These are phyloP conservation scores for Rhea pennata DNA, from an alignment of 2,113 vertebrate species.

Conservation along the genomic window DNA sequence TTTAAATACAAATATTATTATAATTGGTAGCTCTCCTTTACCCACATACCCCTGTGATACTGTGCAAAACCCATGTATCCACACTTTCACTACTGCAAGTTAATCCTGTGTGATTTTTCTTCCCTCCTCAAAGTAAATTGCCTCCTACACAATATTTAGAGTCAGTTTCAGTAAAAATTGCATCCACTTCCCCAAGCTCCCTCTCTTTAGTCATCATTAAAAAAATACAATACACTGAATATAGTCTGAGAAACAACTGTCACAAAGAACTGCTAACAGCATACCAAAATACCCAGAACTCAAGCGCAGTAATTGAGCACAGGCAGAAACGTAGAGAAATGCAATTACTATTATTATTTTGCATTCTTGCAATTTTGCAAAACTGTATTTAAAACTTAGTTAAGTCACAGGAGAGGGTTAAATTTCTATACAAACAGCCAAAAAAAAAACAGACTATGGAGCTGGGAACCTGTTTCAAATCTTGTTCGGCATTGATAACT, in stretches of 20 bases:
- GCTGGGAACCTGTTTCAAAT: neutral
- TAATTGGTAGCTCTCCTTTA: neutral
- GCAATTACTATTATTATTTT: neutral
- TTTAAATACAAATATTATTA: neutral
- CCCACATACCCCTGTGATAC: rapidly evolving
- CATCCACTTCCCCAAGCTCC: neutral
- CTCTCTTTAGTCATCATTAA: neutral
- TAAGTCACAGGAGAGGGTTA: neutral
- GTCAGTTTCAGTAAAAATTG: neutral
- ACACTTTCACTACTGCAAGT: neutral
- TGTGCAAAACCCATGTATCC: neutral
- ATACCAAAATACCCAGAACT: neutral
- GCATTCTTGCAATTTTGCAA: neutral
- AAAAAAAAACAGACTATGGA: no score
- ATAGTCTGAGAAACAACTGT: neutral
- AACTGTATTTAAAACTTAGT: neutral
- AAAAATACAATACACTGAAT: neutral
- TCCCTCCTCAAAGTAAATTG: neutral
- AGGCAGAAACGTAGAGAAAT: neutral
- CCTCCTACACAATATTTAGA: neutral
- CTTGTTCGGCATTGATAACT: neutral
- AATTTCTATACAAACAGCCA: neutral
- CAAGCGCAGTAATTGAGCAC: no score
- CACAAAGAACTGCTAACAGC: no score
- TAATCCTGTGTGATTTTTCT: neutral